Evolutionary conservation across 2,797 vertebrate genomes (phyloP), one percentile per base, ranked within the genome.

Genomic region (Coregonus ussuriensis): DNA sequence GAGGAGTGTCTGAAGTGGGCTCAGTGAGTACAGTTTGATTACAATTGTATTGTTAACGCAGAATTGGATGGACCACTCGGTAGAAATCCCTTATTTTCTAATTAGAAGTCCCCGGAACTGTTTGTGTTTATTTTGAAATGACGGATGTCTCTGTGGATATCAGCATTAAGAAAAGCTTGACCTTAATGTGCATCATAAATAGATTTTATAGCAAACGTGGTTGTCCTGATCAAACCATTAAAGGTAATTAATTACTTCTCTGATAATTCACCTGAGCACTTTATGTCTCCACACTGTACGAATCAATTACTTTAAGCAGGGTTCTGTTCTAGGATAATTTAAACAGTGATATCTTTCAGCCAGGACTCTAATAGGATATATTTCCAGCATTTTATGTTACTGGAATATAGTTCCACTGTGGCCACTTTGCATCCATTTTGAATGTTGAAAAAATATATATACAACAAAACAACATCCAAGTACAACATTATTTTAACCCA

Each of bases 171-270:
- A 86, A 91, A 92, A 91, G 86, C 89, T 83, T 76, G 82, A 87
- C 86, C 86, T 83, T 93, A 93, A 91, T 91, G 88, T 82, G 83
- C 66, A 78, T 89, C 91, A 91, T 93, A 93, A 95, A 93, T 93
- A 92, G 87, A 86, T 92, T 94, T 94, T 93, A 94, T 94, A 87
- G 93, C 89, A 93, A 93, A 93, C 90, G 90, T 89, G 91, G 83
- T 84, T 90, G 90, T 89, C 92, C 89, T 83, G 66, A 88, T 93
- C 86, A 91, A 92, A 94, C 93, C 88, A 93, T 94, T 93, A 93
- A 90, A 84, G 82, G 85, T 93, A 93, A 94, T 93, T 92, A 92
- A 94, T 84, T 86, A 87, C 85, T 76, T 88, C 87, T 83, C 82
- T 88, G 90, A 93, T 93, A 91, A 94, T 90, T 93, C 92, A 93